phyloP scores from a whole-genome alignment of 1,140 invertebrate species.

The Thereuonema tuberculata region DNA sequence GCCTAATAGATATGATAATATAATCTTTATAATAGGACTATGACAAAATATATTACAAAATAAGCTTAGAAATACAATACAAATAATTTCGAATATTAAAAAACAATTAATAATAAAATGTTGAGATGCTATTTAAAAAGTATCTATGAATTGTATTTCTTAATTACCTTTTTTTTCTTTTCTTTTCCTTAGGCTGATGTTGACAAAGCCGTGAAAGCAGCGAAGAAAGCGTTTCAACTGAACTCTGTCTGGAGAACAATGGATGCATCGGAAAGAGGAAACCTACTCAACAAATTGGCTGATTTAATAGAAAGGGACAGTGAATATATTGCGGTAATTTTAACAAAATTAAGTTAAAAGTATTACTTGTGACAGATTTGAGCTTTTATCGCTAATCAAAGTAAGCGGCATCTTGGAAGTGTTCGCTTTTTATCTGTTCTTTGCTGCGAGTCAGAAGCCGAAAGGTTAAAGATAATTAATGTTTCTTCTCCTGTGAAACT shows the following conservation, averaged over 20 bases:
- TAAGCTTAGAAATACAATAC: slow-evolving; percentile 6
- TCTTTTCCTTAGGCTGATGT: slow-evolving; percentile 44
- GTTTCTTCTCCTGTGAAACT: no score
- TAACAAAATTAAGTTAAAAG: slow-evolving; percentile 5
- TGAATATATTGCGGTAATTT: slow-evolving; percentile 47
- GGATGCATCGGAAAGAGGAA: slow-evolving; percentile 53
- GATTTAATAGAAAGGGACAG: slow-evolving; percentile 58
- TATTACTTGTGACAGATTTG: background rate
- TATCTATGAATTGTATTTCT: no score
- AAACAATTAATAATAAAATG: background rate
- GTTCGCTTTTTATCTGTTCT: background rate
- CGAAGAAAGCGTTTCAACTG: slow-evolving; percentile 52
- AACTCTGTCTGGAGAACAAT: slow-evolving; percentile 62
- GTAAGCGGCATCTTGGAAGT: background rate
- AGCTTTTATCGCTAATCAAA: background rate
- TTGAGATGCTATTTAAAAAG: background rate
- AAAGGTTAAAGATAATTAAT: background rate
- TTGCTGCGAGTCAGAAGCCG: background rate
- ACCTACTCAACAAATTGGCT: slow-evolving; percentile 55
- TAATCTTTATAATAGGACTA: background rate
- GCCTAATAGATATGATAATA: background rate
- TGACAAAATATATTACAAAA: background rate
- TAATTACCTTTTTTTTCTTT: background rate
- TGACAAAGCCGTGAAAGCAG: slow-evolving; percentile 57
- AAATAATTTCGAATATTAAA: slow-evolving; percentile 4